Evolutionary conservation across 2,888 invertebrate genomes (phyloP).

Genomic region (Macrostomum cliftonense): DNA sequence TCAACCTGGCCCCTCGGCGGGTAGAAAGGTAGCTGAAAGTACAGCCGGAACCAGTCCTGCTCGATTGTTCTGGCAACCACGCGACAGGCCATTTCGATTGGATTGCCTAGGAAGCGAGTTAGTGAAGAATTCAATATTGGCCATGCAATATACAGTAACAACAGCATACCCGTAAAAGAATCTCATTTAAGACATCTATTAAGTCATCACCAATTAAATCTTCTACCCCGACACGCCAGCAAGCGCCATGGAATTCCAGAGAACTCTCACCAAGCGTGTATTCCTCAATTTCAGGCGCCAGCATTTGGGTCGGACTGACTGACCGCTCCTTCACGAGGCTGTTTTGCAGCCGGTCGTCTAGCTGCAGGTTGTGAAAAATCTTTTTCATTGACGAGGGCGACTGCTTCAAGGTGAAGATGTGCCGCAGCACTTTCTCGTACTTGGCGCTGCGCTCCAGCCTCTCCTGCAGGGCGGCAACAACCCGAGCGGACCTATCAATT

Average conservation of each 20-base stretch:
- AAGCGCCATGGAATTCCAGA: too few species aligned
- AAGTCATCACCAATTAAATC: too few species aligned
- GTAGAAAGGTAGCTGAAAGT: constrained; percentile 21
- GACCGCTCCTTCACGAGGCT: too few species aligned
- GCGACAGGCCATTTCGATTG: constrained; percentile 18
- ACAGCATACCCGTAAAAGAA: too few species aligned
- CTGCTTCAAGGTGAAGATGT: constrained; percentile 21
- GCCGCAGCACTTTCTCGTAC: constrained; percentile 19
- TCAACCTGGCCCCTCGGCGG: constrained; percentile 22
- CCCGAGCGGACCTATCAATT: too few species aligned
- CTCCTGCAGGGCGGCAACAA: constrained; percentile 12
- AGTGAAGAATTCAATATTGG: not conserved
- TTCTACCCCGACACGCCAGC: too few species aligned
- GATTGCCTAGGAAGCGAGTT: constrained; percentile 18
- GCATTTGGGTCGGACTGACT: too few species aligned
- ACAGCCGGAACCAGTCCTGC: constrained; percentile 23
- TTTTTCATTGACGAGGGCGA: constrained; percentile 23
- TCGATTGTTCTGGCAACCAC: constrained; percentile 18
- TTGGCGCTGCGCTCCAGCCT: constrained; percentile 19
- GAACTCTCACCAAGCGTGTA: too few species aligned
- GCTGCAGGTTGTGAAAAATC: constrained; percentile 24
- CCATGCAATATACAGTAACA: not conserved
- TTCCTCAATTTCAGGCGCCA: too few species aligned
- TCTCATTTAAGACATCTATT: too few species aligned
- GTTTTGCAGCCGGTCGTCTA: constrained; percentile 8